Conservation (phyloP, 2,113 vertebrate genomes). For the Poeciliopsis turrubarensis region DNA sequence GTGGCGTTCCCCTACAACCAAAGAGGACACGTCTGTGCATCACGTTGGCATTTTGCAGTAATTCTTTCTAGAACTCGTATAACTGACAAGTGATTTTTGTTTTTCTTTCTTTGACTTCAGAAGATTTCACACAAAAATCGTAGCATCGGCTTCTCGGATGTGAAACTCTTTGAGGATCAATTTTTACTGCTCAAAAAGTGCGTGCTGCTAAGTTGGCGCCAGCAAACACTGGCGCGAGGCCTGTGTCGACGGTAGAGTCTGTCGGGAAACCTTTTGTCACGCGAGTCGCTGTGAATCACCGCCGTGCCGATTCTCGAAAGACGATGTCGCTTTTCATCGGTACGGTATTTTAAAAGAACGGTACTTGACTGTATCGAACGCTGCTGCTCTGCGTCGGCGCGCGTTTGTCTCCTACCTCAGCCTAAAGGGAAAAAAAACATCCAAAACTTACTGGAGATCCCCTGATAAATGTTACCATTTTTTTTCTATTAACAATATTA, state of each 20-base stretch:
- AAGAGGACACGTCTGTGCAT: slow-evolving; percentile 1
- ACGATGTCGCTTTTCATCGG: not conserved
- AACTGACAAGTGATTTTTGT: not conserved
- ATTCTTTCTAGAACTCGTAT: not conserved
- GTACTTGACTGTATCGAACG: not conserved
- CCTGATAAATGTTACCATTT: slow-evolving; percentile 3
- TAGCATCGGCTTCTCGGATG: not conserved
- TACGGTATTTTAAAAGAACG: not conserved
- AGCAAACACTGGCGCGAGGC: not conserved
- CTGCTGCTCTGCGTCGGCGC: not conserved
- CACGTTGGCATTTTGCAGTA: not conserved
- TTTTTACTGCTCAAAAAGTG: not conserved
- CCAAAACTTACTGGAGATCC: slow-evolving; percentile 7
- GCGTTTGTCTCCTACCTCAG: slow-evolving; percentile 71
- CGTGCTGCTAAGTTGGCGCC: slow-evolving; percentile 5
- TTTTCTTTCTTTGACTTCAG: not conserved
- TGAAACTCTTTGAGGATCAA: not conserved
- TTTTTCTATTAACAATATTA: not conserved
- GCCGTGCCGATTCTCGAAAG: slow-evolving; percentile 38
- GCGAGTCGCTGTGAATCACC: slow-evolving; percentile 27
- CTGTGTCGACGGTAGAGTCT: not conserved
- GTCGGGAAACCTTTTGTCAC: not conserved
- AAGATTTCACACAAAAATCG: not conserved
- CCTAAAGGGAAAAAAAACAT: slow-evolving; percentile 51
- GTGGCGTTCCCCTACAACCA: not conserved